Conservation (phyloP, 2,113 vertebrate species). For the Megatriorchis doriae region DNA sequence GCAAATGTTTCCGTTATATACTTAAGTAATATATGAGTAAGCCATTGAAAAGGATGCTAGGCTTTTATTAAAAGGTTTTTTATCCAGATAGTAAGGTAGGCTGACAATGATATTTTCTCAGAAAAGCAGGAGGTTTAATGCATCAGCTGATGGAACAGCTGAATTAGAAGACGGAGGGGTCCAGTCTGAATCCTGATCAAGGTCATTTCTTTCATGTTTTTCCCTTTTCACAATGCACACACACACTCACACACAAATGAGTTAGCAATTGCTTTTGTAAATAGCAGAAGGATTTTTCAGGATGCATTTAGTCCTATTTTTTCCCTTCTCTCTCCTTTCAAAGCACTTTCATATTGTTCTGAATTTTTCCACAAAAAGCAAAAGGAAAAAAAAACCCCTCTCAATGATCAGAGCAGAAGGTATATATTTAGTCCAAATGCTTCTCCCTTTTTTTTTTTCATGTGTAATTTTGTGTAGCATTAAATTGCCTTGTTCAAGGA, state of each 20-base stretch:
- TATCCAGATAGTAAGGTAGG: not conserved
- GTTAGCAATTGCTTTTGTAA: not conserved
- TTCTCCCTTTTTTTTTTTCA: not conserved
- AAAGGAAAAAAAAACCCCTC: not conserved
- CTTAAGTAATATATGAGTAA: not conserved
- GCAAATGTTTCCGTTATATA: not conserved
- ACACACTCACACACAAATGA: not conserved
- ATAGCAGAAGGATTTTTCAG: not conserved
- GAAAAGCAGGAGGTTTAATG: not conserved
- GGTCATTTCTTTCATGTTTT: not conserved
- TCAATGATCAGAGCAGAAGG: not conserved
- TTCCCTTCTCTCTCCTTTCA: not conserved
- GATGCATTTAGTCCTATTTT: not conserved
- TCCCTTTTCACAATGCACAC: not conserved
- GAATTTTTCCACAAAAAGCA: not conserved
- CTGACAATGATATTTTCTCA: not conserved
- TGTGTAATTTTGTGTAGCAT: conserved; percentile 15
- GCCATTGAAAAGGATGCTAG: not conserved
- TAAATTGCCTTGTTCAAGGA: conserved; percentile 1
- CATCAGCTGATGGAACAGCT: not conserved
- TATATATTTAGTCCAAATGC: not conserved
- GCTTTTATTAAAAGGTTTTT: not conserved
- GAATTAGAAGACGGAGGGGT: not conserved
- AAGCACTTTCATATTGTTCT: not conserved
- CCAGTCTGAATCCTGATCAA: not conserved